Evolutionary conservation across 64 coral and sea anemone genomes (phyloP).

Genomic region (Dendronephthya gigantea): DNA sequence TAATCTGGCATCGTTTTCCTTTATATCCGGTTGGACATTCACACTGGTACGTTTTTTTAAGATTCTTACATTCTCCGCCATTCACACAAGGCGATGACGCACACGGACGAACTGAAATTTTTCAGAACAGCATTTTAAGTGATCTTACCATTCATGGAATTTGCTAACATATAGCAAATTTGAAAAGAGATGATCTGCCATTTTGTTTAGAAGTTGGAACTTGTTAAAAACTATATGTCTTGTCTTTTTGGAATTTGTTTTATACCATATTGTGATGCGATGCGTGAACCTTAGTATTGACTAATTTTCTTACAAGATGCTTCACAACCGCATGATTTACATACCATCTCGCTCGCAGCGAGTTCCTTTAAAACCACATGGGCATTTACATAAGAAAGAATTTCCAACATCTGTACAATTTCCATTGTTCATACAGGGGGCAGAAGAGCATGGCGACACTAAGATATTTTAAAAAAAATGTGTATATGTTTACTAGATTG

Average conservation of each 20-base stretch:
- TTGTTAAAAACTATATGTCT: too few relatives aligned
- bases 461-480: neutral
- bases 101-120: neutral
- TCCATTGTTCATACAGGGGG: neutral
- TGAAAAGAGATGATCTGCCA: too few relatives aligned
- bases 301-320: too few relatives aligned
- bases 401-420: neutral
- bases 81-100: neutral
- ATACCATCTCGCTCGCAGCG: neutral
- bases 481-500: neutral
- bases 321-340: too few relatives aligned
- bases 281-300: too few relatives aligned
- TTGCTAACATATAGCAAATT: too few relatives aligned
- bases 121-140: too few relatives aligned
- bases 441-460: neutral
- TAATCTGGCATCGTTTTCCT: neutral
- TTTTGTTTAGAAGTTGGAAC: too few relatives aligned
- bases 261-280: too few relatives aligned
- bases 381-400: neutral
- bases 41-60: neutral
- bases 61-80: neutral
- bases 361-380: neutral
- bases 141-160: too few relatives aligned
- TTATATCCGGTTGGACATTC: neutral
- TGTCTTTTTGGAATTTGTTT: too few relatives aligned